Evolutionary conservation across 2,888 invertebrate species (phyloP).

Genomic region (Pardosa pseudoannulata): DNA sequence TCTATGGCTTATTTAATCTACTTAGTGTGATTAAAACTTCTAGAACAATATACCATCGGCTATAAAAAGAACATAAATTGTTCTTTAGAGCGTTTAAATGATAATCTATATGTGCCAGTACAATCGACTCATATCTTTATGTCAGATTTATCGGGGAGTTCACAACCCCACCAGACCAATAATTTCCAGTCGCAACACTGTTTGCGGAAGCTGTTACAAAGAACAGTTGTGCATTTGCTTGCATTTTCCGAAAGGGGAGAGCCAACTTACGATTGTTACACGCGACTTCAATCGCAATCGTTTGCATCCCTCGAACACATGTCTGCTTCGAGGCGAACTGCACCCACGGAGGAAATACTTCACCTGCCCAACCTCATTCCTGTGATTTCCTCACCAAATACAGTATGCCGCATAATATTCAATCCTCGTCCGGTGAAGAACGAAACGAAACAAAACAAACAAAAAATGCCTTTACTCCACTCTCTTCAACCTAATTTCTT

Average conservation of each 20-base stretch:
- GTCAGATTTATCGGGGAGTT: no score
- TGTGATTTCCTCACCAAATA: slow-evolving; percentile 4
- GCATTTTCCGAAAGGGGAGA: no score
- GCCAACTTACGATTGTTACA: no score
- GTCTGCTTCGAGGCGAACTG: not conserved
- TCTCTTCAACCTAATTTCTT: slow-evolving; percentile 19
- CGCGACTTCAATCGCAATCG: not conserved
- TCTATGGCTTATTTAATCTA: no score
- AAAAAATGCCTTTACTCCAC: slow-evolving; percentile 14
- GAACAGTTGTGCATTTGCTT: not conserved
- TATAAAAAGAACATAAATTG: no score
- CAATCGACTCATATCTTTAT: no score
- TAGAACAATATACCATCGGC: no score
- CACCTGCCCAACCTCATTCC: slow-evolving; percentile 15
- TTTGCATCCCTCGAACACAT: not conserved
- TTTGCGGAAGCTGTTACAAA: not conserved
- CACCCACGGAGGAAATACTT: slow-evolving; percentile 9
- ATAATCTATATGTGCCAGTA: no score
- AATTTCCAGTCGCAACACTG: no score
- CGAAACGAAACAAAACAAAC: not conserved
- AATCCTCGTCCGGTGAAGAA: not conserved
- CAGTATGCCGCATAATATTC: slow-evolving; percentile 12
- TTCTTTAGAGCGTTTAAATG: no score
- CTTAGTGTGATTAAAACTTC: no score
- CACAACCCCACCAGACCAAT: no score